A percentile compares a stretch with the other conserved stretches of the same genome.
Evolutionary conservation across 2,113 vertebrate genomes (phyloP).

Genomic region (Mola mola): DNA sequence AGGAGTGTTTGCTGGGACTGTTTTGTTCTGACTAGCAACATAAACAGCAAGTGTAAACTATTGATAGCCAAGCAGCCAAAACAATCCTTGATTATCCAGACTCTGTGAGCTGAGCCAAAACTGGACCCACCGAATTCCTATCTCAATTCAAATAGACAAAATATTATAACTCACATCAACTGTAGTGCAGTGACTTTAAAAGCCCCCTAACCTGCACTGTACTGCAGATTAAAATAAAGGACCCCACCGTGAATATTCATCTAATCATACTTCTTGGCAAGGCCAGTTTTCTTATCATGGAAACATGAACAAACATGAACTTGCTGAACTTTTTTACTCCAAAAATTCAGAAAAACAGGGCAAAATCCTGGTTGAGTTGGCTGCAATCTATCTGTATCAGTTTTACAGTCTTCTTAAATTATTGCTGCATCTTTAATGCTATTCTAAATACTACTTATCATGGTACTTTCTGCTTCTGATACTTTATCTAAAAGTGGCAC

Average conservation of each 20-base stretch:
- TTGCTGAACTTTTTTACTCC: constrained; percentile 1
- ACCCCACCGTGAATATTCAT: no score
- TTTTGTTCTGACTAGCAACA: not conserved
- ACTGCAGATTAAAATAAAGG: no score
- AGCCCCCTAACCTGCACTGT: no score
- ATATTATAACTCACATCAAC: no score
- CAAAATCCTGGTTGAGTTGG: not conserved
- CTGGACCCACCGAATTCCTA: constrained; percentile 2
- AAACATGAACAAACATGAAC: constrained; percentile 28
- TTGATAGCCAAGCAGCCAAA: constrained; percentile 32
- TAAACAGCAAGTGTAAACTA: constrained; percentile 16
- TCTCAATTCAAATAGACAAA: constrained; percentile 11
- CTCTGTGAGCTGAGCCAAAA: not conserved
- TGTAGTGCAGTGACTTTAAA: no score
- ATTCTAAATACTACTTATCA: not conserved
- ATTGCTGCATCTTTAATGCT: not conserved
- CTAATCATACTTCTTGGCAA: constrained; percentile 26
- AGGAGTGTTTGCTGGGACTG: constrained; percentile 15
- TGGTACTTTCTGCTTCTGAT: not conserved
- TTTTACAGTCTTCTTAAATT: not conserved
- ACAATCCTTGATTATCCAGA: constrained; percentile 5
- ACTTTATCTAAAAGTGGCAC: not conserved
- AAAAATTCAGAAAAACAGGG: not conserved
- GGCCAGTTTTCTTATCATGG: constrained; percentile 20
- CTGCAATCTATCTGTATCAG: not conserved